Base-by-base conservation (phyloP, 2,797 vertebrate species). In the Karalla daura region DNA sequence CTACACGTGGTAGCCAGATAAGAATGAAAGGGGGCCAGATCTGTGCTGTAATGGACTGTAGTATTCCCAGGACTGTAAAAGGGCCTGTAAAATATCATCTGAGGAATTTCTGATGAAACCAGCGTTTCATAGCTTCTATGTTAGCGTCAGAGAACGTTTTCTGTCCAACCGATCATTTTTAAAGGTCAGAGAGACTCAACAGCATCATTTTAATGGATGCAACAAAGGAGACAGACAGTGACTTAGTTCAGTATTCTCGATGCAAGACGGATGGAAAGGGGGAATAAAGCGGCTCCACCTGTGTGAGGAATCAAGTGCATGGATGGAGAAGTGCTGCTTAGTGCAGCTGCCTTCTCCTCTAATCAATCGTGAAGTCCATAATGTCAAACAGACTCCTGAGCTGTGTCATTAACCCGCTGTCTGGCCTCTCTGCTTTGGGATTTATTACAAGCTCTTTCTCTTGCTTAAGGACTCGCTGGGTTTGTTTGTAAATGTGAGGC, bases 401-500 rank as follows among this genome's bases (percentile, higher is more conserved):
- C 9, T 3, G n/a, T 28, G n/a, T 21, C 27, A 30, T 60, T 51
- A 37, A 43, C 3, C 23, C 14, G 12, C 28, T 10, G 20, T 52
- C 53, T 54, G 37, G 41, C 15, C 36, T 39, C 28, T 10, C 12
- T 18, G 24, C n/a, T 39, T 51, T 10, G 3, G 52, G 50, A 39
- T 81, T 71, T 36, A 61, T 80, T 36, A 46, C 20, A n/a, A 11
- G 20, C 47, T 41, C 18, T n/a, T n/a, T n/a, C n/a, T 68, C 35
- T 83, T 40, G 8, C 54, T 61, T 53, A 50, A 59, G 50, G 47
- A 70, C 33, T 14, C 25, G 61, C 50, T 63, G 0, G 63, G 62
- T 54, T 61, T 62, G 39, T 74, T 82, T 76, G 61, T 61, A 52
- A 76, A 71, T 56, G 52, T 32, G 5, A 14, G 11, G 47, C 44